These are phyloP conservation scores for Phoxinus dragarum DNA, from an alignment of 2,797 vertebrate genomes.

Conservation along the genomic window DNA sequence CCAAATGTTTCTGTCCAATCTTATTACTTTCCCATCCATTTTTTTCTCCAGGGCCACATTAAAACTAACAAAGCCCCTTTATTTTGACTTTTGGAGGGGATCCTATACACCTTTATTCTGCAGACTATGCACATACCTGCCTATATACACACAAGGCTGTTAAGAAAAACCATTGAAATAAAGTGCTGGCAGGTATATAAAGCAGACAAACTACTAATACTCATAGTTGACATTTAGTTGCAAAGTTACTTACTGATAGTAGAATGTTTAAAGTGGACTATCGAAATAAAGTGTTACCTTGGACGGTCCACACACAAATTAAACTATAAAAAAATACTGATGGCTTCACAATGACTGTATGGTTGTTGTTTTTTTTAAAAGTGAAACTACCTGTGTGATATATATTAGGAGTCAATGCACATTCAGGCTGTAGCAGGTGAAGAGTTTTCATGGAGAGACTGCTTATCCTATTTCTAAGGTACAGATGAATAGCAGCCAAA, in stretches of 20 bases:
- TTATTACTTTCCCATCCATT: neutral
- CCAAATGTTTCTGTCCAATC: neutral
- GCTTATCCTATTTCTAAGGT: slow-evolving; percentile 10
- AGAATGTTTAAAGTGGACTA: neutral
- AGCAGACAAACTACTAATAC: neutral
- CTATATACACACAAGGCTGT: neutral
- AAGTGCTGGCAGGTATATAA: neutral
- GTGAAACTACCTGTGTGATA: neutral
- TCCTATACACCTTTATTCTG: neutral
- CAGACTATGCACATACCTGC: neutral
- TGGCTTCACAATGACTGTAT: neutral
- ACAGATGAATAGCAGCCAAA: neutral
- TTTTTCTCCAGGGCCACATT: neutral
- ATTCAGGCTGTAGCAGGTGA: neutral
- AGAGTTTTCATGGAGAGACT: neutral
- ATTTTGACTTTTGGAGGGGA: too few relatives aligned
- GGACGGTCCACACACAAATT: neutral
- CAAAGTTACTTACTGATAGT: neutral
- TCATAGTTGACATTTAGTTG: neutral
- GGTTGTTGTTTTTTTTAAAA: neutral
- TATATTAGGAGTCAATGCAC: neutral
- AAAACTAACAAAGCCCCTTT: neutral
- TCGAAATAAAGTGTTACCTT: neutral
- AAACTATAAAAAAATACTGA: neutral
- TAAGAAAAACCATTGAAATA: neutral